Conservation (phyloP, 2,888 invertebrate genomes). For the Acronicta psi region DNA sequence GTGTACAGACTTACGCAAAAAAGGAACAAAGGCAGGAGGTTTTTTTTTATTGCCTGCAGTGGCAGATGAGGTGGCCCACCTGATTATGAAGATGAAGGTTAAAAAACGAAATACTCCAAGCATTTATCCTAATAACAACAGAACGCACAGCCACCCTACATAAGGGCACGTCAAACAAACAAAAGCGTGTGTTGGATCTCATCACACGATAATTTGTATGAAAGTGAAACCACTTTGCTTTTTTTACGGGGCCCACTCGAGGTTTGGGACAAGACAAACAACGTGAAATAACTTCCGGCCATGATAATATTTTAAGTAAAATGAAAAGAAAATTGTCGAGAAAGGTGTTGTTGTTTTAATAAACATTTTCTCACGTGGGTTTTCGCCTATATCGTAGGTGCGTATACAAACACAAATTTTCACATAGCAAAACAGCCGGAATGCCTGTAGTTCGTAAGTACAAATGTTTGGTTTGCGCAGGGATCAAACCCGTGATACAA, state of each 20-base stretch:
- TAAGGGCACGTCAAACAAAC: conserved; percentile 65
- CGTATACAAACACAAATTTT: too few species aligned
- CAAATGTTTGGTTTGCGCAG: too few species aligned
- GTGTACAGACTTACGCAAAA: too few species aligned
- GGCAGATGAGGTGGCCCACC: too few species aligned
- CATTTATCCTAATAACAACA: conserved; percentile 5
- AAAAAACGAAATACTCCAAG: not conserved
- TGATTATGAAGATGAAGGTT: too few species aligned
- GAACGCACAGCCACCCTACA: conserved; percentile 56
- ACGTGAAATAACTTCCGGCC: not conserved
- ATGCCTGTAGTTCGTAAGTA: too few species aligned
- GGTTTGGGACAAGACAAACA: conserved; percentile 23
- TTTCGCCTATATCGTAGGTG: too few species aligned
- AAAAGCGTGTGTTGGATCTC: conserved; percentile 61
- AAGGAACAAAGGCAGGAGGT: too few species aligned
- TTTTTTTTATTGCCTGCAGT: too few species aligned
- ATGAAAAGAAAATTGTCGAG: not conserved
- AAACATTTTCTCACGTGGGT: too few species aligned
- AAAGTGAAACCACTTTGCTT: conserved; percentile 80
- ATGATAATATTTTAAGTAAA: conserved; percentile 1
- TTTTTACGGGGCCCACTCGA: conserved; percentile 44
- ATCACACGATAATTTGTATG: conserved; percentile 70
- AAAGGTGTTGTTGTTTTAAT: not conserved
- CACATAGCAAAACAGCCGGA: too few species aligned
- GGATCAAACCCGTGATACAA: too few species aligned